Evolutionary conservation across 2,888 invertebrate species (phyloP), one percentile per base, ranked within the genome.

Genomic region (Diarsia dahlii): DNA sequence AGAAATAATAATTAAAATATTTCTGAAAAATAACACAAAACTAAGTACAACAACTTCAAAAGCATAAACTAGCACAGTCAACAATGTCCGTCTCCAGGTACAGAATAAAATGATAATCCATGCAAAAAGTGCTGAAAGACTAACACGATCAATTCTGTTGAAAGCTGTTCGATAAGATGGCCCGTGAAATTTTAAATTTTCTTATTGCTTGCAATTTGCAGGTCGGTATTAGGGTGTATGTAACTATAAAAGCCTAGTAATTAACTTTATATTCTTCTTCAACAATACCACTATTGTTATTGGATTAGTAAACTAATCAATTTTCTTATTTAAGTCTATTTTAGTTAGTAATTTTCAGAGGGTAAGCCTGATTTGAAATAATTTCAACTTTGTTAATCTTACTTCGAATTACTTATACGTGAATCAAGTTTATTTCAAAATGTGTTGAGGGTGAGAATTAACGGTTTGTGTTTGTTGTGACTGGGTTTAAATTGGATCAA

Each of bases 371-470:
- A 72, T 20, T 78, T 60, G 67, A 76, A 74, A 78, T 78, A 65
- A 75, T 75, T 76, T 65, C 13, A 87, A 82, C 76, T 87, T 87
- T 62, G 71, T 76, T 84, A 75, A 80, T 87, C 56, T 63, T 69
- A 76, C 78, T 85, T 72, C 45, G 52, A 63, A 84, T 84, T 80
- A 74, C 60, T 78, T 46, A 68, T 80, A 69, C 63, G 18, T 20
- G 52, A 78, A 69, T 71, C 72, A 69, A 77, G 58, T 70, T 63
- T 39, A 66, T 72, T 84, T 76, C 3, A 50, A 13, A 39, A 84
- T 73, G 74, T 76, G 58, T 68, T 62, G n/a, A 60, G 54, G 48
- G 48, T 77, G 45, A 74, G 39, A 74, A 75, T 75, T 69, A 71
- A 6, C 23, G 58, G 34, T 71, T 56, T 4, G 5, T 60, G 23